phyloP scores from a whole-genome alignment of 2,113 vertebrate species.

The Ifrita kowaldi region DNA sequence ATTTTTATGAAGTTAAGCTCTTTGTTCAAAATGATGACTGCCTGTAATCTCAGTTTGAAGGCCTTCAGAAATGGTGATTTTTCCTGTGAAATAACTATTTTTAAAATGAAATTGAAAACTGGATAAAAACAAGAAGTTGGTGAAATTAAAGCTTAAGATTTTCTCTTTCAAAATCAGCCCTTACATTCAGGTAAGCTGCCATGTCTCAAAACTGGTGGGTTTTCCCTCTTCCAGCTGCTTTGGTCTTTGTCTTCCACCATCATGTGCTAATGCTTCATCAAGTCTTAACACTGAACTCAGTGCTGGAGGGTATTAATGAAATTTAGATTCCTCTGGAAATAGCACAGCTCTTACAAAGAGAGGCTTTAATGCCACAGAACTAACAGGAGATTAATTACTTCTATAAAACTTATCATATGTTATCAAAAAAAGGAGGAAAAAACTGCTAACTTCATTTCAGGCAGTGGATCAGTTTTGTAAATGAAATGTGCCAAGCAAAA shows the following conservation, averaged over 20 bases:
- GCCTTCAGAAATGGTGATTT: background rate
- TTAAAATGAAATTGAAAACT: background rate
- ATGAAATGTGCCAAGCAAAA: background rate
- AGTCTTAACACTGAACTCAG: background rate
- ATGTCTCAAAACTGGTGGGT: background rate
- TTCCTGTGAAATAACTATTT: background rate
- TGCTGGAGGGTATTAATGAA: background rate
- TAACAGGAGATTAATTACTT: background rate
- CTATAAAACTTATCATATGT: background rate
- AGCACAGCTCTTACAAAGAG: background rate
- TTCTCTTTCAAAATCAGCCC: background rate
- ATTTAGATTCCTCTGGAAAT: background rate
- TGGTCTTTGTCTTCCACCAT: background rate
- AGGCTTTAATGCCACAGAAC: background rate
- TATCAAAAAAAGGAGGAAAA: background rate
- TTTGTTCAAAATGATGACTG: background rate
- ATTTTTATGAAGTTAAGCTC: background rate
- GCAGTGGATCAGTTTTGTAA: background rate
- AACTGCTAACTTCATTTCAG: background rate
- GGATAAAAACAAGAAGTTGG: background rate
- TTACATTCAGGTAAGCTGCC: background rate
- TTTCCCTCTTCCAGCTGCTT: background rate
- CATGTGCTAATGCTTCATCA: background rate
- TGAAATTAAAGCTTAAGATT: background rate
- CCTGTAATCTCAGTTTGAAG: background rate